phyloP scores from a whole-genome alignment of 1,140 invertebrate species.

The Watersipora subatra region DNA sequence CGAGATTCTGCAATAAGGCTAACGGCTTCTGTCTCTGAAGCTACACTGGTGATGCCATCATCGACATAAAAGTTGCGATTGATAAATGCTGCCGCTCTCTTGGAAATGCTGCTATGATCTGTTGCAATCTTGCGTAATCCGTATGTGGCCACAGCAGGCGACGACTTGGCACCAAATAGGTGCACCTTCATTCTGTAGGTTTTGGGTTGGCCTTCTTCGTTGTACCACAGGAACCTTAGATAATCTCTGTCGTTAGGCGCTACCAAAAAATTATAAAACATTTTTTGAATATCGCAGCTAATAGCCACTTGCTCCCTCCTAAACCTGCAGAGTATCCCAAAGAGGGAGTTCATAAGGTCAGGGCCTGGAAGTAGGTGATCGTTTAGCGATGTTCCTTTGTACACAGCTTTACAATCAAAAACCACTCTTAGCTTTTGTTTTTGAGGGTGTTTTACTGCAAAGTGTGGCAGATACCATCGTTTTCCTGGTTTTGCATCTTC shows the following conservation, averaged over 20 bases:
- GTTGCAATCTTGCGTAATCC: conserved; percentile 3
- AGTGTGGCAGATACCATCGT: no score
- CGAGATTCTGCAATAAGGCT: background rate
- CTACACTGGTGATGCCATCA: conserved; percentile 9
- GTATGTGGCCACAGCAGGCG: conserved; percentile 8
- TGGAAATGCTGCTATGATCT: background rate
- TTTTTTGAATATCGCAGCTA: conserved; percentile 13
- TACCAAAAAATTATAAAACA: conserved; percentile 16
- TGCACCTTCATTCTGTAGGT: conserved; percentile 8
- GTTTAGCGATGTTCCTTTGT: conserved; percentile 13
- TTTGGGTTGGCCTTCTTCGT: conserved; percentile 5
- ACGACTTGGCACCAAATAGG: conserved; percentile 8
- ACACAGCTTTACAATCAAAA: no score
- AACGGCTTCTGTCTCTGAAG: background rate
- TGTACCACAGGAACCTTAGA: conserved; percentile 12
- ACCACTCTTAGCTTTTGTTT: no score
- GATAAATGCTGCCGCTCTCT: conserved; percentile 7
- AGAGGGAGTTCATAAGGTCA: conserved; percentile 15
- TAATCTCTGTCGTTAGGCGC: conserved; percentile 7
- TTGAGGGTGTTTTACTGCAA: no score
- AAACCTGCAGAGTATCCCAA: conserved; percentile 12
- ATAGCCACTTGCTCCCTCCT: conserved; percentile 10
- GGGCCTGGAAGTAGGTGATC: conserved; percentile 13
- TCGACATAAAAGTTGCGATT: conserved; percentile 13
- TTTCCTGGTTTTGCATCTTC: no score